Percentiles rank a stretch among this genome's conserved stretches.
Conservation (phyloP, 1,140 invertebrate genomes). For the Procambarus virginalis region DNA sequence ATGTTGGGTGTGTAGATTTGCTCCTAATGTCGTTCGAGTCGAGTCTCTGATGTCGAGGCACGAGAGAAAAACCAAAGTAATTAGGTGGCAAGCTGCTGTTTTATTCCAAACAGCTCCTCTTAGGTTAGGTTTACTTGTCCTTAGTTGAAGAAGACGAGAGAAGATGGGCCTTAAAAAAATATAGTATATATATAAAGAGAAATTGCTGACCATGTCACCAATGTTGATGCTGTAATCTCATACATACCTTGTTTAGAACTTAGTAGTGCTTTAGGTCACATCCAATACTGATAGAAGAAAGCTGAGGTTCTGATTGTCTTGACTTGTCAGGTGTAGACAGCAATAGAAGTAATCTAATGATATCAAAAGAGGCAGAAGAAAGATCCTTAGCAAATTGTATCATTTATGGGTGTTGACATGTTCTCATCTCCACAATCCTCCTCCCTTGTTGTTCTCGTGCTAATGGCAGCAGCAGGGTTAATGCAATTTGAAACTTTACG, state of each 20-base stretch:
- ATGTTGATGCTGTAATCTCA: constrained; percentile 65
- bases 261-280: constrained; percentile 55
- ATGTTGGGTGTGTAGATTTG: constrained; percentile 29
- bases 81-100: constrained; percentile 25
- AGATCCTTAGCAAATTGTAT: constrained; percentile 9
- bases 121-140: neutral
- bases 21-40: constrained; percentile 30
- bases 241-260: constrained; percentile 55
- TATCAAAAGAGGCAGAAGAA: neutral
- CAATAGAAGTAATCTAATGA: constrained; percentile 30
- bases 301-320: neutral
- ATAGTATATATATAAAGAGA: neutral
- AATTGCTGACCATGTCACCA: constrained; percentile 32
- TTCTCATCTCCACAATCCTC: constrained; percentile 46
- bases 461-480: constrained; percentile 26
- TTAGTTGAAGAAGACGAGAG: neutral
- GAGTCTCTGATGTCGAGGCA: constrained; percentile 17
- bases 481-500: neutral
- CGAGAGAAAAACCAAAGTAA: constrained; percentile 34
- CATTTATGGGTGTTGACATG: constrained; percentile 39
- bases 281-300: constrained; percentile 30
- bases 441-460: constrained; percentile 42
- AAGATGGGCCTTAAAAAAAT: constrained; percentile 28
- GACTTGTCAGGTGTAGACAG: neutral
- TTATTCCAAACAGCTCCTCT: neutral